phyloP scores from a whole-genome alignment of 2,113 vertebrate genomes.

The Rissa tridactyla region DNA sequence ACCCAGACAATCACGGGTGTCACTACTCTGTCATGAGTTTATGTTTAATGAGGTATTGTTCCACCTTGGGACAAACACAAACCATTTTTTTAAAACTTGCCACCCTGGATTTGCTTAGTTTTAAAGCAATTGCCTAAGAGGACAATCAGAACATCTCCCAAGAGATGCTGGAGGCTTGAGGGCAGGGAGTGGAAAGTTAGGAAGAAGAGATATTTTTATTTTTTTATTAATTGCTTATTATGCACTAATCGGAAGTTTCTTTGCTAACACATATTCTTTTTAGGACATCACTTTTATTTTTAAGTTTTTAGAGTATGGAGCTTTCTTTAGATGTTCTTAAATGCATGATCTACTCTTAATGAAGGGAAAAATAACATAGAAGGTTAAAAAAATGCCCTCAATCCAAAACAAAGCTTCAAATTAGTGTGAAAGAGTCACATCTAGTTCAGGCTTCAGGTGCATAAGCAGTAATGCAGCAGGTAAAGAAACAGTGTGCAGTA shows the following conservation, averaged over 20 bases:
- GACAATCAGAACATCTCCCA: not conserved
- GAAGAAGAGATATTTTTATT: not conserved
- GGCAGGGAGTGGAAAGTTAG: not conserved
- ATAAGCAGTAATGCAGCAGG: not conserved
- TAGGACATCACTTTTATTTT: not conserved
- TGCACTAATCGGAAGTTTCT: not conserved
- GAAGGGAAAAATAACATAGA: not conserved
- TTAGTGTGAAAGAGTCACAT: not conserved
- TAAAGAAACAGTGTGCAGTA: not conserved
- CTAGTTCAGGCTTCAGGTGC: not conserved
- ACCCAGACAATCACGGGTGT: not conserved
- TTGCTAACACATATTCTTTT: not conserved
- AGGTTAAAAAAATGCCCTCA: not conserved
- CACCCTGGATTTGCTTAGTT: not conserved
- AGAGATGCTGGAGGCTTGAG: not conserved
- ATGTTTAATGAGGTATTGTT: not conserved
- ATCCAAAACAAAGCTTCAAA: not conserved
- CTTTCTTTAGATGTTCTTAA: not conserved
- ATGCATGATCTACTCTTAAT: not conserved
- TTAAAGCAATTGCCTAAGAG: not conserved
- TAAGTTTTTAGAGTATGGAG: not conserved
- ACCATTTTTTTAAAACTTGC: not conserved
- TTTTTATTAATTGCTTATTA: not conserved
- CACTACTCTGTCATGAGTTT: not conserved
- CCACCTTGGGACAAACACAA: not conserved